Percentiles rank a stretch among this genome's conserved stretches.
Conservation (phyloP, 2,113 vertebrate genomes). For the Rhabdornis inornatus region DNA sequence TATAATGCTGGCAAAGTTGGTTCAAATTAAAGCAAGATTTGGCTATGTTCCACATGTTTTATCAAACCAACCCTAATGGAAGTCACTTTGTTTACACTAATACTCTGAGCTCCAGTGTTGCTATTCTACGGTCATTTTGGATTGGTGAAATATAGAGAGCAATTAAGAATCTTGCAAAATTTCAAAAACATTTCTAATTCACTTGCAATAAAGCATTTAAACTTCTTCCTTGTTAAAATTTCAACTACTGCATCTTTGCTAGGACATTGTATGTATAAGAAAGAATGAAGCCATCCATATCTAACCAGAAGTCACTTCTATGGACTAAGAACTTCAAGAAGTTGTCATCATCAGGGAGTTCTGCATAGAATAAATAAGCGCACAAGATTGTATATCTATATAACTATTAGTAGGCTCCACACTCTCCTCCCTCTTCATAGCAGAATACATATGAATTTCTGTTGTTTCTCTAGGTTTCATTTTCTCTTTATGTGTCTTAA, state of each 20-base stretch:
- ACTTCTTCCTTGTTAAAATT: not conserved
- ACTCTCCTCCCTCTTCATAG: not conserved
- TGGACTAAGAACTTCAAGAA: not conserved
- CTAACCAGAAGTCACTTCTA: not conserved
- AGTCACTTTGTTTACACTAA: not conserved
- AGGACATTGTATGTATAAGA: not conserved
- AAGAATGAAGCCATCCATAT: not conserved
- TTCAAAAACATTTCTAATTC: not conserved
- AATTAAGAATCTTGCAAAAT: not conserved
- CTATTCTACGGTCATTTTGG: not conserved
- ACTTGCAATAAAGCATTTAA: not conserved
- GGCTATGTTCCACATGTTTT: not conserved
- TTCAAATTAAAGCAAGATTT: not conserved
- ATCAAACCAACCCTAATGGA: not conserved
- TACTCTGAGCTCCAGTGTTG: not conserved
- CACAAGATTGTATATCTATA: not conserved
- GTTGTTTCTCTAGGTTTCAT: not conserved
- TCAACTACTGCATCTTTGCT: not conserved
- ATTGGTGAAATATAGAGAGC: not conserved
- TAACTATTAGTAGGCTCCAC: not conserved
- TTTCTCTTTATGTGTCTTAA: not conserved
- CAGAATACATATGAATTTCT: not conserved
- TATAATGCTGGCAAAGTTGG: not conserved
- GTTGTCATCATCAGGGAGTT: not conserved
- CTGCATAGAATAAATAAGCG: not conserved